Evolutionary conservation across 1,140 invertebrate species (phyloP).

Genomic region (Heliconius himera): DNA sequence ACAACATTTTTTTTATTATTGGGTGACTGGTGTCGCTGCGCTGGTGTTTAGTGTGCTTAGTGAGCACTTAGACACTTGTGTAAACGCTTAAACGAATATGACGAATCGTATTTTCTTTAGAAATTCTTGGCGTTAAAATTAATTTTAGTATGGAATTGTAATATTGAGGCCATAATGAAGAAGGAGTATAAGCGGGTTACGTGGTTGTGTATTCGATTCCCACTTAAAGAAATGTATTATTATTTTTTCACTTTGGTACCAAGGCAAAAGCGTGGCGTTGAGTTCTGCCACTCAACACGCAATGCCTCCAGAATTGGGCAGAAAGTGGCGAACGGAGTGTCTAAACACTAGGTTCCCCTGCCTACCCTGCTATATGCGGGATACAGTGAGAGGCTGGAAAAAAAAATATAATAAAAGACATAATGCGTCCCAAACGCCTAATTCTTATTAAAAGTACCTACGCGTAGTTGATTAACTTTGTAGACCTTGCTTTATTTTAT

Average conservation of each 20-base stretch:
- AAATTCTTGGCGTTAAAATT: neutral
- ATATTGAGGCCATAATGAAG: too few species aligned
- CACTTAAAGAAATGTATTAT: too few species aligned
- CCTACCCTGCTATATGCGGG: too few species aligned
- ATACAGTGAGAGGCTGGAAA: too few species aligned
- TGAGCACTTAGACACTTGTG: conserved; percentile 16
- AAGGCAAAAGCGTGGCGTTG: too few species aligned
- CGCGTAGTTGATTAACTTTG: neutral
- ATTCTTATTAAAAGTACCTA: neutral
- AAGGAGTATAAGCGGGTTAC: too few species aligned
- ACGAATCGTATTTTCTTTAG: neutral
- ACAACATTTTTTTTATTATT: conserved; percentile 72
- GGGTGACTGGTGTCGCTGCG: conserved; percentile 33
- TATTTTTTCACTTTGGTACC: too few species aligned
- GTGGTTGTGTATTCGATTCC: too few species aligned
- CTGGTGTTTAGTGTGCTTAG: conserved; percentile 46
- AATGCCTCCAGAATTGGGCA: too few species aligned
- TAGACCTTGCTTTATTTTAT: neutral
- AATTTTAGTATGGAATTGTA: neutral
- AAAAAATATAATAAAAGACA: neutral
- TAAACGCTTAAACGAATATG: neutral
- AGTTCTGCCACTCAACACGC: too few species aligned
- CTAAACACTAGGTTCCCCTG: too few species aligned
- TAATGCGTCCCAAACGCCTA: neutral
- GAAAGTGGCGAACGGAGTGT: too few species aligned